Evolutionary conservation across 2,888 invertebrate genomes (phyloP).

Genomic region (Dasysyrphus albostriatus): DNA sequence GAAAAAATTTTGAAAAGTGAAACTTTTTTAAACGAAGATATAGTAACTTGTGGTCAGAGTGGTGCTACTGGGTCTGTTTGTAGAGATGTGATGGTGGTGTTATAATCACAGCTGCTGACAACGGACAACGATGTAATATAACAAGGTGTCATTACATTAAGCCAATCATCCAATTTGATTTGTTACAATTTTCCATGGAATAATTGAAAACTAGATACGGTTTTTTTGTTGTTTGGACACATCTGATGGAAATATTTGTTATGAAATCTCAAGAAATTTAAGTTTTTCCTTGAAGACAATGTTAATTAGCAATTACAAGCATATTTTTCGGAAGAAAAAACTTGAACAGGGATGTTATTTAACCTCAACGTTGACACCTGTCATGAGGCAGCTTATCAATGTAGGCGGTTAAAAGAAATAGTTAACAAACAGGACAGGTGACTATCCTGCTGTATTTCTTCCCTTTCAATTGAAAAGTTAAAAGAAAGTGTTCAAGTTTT

Average conservation of each 20-base stretch:
- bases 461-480: too few species aligned
- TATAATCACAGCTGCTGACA: slow-evolving; percentile 22
- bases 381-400: too few species aligned
- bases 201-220: slow-evolving; percentile 26
- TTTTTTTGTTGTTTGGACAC: not conserved
- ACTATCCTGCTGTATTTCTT: too few species aligned
- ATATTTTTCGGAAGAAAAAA: too few species aligned
- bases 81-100: not conserved
- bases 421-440: too few species aligned
- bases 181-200: slow-evolving; percentile 29
- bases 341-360: too few species aligned
- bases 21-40: slow-evolving; percentile 44
- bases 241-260: not conserved
- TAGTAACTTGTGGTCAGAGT: slow-evolving; percentile 11
- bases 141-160: slow-evolving; percentile 16
- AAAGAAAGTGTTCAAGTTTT: too few species aligned
- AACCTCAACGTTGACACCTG: too few species aligned
- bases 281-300: not conserved
- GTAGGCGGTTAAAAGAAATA: too few species aligned
- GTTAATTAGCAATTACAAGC: too few species aligned
- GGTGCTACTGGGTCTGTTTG: not conserved
- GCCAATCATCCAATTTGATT: slow-evolving; percentile 30
- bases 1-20: slow-evolving; percentile 59
- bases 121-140: not conserved
- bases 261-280: not conserved